Evolutionary conservation across 2,113 vertebrate species (phyloP).

Genomic region (Odontesthes bonariensis): DNA sequence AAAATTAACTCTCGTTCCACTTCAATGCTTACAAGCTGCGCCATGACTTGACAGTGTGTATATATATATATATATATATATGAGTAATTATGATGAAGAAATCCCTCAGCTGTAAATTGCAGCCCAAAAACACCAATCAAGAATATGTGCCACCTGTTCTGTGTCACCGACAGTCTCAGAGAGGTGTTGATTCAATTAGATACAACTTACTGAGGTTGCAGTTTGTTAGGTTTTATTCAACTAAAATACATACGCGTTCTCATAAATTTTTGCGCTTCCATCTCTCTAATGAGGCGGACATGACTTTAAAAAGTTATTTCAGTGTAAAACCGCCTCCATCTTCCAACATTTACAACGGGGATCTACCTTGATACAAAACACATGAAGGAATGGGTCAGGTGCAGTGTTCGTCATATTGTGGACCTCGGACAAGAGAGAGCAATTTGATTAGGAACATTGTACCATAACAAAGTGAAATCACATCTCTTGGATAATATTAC

Average conservation of each 20-base stretch:
- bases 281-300: not conserved
- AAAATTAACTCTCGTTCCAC: slow-evolving; percentile 5
- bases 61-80: no score
- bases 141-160: not conserved
- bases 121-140: not conserved
- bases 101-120: not conserved
- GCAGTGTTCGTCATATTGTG: not conserved
- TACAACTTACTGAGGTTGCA: not conserved
- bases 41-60: not conserved
- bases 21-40: not conserved
- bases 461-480: slow-evolving; percentile 26
- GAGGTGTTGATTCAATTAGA: not conserved
- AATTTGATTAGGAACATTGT: slow-evolving; percentile 4
- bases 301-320: not conserved
- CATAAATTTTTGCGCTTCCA: not conserved
- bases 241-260: not conserved
- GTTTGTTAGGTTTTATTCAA: not conserved
- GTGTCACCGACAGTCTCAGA: not conserved
- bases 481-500: slow-evolving; percentile 20
- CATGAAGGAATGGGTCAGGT: no score
- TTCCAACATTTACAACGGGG: not conserved
- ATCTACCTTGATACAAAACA: no score
- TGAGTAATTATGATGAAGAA: not conserved
- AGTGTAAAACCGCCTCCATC: not conserved
- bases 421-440: slow-evolving; percentile 14